Evolutionary conservation across 2,888 invertebrate genomes (phyloP).

Genomic region (Drosophila kokeensis): DNA sequence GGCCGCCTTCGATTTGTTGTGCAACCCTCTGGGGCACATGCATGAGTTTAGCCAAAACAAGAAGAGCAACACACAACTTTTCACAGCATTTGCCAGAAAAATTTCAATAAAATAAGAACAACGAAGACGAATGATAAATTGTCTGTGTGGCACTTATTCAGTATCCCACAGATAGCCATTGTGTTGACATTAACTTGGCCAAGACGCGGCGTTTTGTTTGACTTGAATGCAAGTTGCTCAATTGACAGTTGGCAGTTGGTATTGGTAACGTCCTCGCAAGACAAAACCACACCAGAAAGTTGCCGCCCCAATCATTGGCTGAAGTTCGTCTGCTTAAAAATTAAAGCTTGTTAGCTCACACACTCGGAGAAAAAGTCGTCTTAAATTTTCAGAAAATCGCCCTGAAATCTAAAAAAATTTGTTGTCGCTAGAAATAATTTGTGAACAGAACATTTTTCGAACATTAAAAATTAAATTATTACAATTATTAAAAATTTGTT

Average conservation of each 20-base stretch:
- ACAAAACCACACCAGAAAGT: constrained; percentile 39
- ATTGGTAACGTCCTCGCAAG: constrained; percentile 64
- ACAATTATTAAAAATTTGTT: too few species aligned
- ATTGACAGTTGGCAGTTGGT: constrained; percentile 59
- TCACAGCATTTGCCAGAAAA: constrained; percentile 59
- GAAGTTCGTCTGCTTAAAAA: constrained; percentile 50
- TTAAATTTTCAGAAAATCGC: not conserved
- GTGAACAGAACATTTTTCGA: too few species aligned
- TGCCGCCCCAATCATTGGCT: constrained; percentile 60
- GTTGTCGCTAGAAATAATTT: not conserved
- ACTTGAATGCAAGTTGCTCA: constrained; percentile 62
- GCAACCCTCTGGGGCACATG: constrained; percentile 14
- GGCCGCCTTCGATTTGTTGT: constrained; percentile 58
- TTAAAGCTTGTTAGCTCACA: constrained; percentile 45
- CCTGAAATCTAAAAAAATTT: not conserved
- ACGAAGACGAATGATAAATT: constrained; percentile 49
- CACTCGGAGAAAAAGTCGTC: not conserved
- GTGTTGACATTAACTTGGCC: constrained; percentile 66
- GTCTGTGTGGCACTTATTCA: constrained; percentile 56
- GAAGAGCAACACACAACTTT: constrained; percentile 58
- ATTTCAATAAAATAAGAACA: constrained; percentile 39
- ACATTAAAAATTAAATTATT: too few species aligned
- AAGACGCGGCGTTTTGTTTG: constrained; percentile 59
- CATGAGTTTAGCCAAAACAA: constrained; percentile 56
- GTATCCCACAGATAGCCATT: constrained; percentile 42